Conservation (phyloP, 2,113 vertebrate species). For the Galemys pyrenaicus region DNA sequence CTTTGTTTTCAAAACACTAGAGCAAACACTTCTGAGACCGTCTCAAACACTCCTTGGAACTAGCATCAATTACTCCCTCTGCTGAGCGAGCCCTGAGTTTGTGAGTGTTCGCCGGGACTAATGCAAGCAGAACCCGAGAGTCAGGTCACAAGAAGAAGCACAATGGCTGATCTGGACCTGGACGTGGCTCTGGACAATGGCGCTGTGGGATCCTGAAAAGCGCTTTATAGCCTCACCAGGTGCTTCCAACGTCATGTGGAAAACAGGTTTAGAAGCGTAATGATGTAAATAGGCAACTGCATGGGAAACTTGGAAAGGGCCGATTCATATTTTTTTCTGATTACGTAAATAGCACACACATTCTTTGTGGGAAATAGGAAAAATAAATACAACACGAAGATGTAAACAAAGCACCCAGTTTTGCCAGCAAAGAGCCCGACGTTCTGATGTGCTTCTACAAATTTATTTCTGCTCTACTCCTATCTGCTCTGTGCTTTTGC, state of each 20-base stretch:
- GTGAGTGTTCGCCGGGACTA: not conserved
- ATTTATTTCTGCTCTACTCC: not conserved
- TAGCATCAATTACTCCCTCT: not conserved
- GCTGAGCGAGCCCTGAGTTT: not conserved
- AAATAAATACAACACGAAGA: not conserved
- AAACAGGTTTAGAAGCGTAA: not conserved
- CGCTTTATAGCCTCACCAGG: not conserved
- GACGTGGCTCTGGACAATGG: too few relatives aligned
- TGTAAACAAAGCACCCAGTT: not conserved
- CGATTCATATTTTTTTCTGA: not conserved
- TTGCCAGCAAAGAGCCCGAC: not conserved
- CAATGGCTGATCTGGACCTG: not conserved
- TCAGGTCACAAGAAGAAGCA: not conserved
- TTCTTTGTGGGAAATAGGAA: not conserved
- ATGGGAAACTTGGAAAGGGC: not conserved
- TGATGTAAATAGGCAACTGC: not conserved
- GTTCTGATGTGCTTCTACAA: not conserved
- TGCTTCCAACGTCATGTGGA: not conserved
- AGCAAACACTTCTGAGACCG: not conserved
- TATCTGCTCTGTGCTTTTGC: not conserved
- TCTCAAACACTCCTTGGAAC: not conserved
- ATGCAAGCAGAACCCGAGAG: not conserved
- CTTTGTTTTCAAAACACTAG: not conserved
- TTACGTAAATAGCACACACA: not conserved
- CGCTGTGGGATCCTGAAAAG: not conserved